phyloP scores from a whole-genome alignment of 2,888 invertebrate genomes.

The Caenorhabditis sp. region DNA sequence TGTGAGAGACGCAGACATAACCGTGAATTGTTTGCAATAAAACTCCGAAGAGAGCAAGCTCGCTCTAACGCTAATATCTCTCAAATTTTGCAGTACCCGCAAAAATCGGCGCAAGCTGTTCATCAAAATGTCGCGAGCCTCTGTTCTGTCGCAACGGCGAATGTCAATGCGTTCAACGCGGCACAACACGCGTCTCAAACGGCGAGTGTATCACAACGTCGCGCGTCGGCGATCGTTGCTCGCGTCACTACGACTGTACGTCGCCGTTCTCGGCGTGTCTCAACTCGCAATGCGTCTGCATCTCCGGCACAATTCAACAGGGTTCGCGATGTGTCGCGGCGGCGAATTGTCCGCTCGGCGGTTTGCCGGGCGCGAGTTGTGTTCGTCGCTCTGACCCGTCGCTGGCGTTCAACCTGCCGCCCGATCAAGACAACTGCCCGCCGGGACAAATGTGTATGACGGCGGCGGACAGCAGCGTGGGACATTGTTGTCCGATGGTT shows the following conservation, averaged over 20 bases:
- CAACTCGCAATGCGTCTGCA: constrained; percentile 69
- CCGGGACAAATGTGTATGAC: constrained; percentile 63
- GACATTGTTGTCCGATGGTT: constrained; percentile 68
- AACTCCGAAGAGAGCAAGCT: too few species aligned
- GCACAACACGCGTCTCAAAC: constrained; percentile 65
- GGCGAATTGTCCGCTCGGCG: constrained; percentile 68
- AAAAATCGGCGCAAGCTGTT: constrained; percentile 64
- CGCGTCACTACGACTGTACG: constrained; percentile 69
- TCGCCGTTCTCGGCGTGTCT: constrained; percentile 69
- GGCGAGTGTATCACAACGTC: constrained; percentile 69
- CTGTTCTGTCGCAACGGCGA: constrained; percentile 68
- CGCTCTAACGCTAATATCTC: too few species aligned
- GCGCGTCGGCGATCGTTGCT: constrained; percentile 68
- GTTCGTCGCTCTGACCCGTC: constrained; percentile 51
- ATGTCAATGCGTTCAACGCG: constrained; percentile 69
- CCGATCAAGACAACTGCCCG: constrained; percentile 63
- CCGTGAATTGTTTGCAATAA: too few species aligned
- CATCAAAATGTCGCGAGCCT: constrained; percentile 67
- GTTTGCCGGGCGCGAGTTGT: constrained; percentile 62
- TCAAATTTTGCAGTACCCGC: constrained; percentile 65
- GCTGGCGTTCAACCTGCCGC: constrained; percentile 54
- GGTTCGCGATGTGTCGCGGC: constrained; percentile 67
- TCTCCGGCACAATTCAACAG: constrained; percentile 64
- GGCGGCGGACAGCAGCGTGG: constrained; percentile 64
- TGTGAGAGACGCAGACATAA: too few species aligned